Conservation (phyloP, 2,888 invertebrate species). For the Kryphioiulus occultus region DNA sequence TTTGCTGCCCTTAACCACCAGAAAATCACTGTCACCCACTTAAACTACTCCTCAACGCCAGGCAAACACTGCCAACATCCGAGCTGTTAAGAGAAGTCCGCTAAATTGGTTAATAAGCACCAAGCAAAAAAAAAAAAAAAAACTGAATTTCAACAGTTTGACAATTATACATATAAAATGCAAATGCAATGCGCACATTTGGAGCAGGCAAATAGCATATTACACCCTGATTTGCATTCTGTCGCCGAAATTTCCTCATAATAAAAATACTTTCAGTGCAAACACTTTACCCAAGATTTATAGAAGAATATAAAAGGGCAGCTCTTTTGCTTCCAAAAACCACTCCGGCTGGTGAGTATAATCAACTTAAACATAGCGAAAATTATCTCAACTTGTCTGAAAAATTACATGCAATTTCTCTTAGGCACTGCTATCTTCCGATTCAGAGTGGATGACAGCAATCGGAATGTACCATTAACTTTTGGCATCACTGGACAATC, state of each 20-base stretch:
- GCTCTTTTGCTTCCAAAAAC: slow-evolving; percentile 43
- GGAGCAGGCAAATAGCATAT: too few species aligned
- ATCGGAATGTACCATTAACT: slow-evolving; percentile 84
- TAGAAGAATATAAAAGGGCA: slow-evolving; percentile 40
- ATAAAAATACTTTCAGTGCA: background rate
- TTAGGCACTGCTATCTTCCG: slow-evolving; percentile 78
- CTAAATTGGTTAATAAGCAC: too few species aligned
- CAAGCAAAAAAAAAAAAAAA: too few species aligned
- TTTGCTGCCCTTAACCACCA: too few species aligned
- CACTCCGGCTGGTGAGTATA: slow-evolving; percentile 62
- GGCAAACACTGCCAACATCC: too few species aligned
- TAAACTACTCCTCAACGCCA: too few species aligned
- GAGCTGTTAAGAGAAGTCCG: too few species aligned
- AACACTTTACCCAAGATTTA: slow-evolving; percentile 34
- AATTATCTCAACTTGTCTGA: background rate
- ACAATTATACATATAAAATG: too few species aligned
- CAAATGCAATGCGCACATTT: too few species aligned
- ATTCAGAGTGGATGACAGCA: slow-evolving; percentile 84
- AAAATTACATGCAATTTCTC: background rate
- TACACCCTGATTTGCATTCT: too few species aligned
- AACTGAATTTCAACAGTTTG: too few species aligned
- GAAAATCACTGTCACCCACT: too few species aligned
- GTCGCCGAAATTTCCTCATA: background rate
- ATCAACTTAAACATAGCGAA: background rate
- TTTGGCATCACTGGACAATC: slow-evolving; percentile 70